Evolutionary conservation across 2,888 invertebrate genomes (phyloP).

Genomic region (Ormyrus rosae): DNA sequence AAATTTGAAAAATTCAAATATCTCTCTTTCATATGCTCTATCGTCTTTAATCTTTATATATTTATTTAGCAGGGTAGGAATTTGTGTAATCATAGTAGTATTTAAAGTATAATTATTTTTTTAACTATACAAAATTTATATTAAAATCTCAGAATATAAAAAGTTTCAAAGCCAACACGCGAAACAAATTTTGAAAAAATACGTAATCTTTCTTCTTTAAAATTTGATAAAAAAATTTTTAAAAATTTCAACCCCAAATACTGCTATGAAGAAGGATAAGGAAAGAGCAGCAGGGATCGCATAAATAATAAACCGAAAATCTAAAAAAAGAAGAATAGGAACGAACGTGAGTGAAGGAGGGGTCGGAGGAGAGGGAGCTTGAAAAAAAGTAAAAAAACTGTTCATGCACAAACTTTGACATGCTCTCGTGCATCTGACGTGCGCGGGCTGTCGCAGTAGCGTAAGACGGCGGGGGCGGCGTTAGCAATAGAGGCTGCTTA

Average conservation of each 20-base stretch:
- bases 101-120: background rate
- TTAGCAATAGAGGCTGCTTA: conserved; percentile 77
- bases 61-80: conserved; percentile 1
- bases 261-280: too few relatives aligned
- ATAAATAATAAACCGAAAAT: too few relatives aligned
- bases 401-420: conserved; percentile 78
- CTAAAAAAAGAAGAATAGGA: conserved; percentile 45
- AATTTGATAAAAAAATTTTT: too few relatives aligned
- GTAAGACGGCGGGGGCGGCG: conserved; percentile 80
- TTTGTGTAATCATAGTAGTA: background rate
- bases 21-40: too few relatives aligned
- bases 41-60: background rate
- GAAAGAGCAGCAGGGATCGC: too few relatives aligned
- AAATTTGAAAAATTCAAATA: too few relatives aligned
- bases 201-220: background rate
- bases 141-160: too few relatives aligned
- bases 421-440: conserved; percentile 76
- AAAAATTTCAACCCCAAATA: too few relatives aligned
- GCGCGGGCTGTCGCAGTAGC: conserved; percentile 78
- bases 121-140: too few relatives aligned
- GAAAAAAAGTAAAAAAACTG: conserved; percentile 65
- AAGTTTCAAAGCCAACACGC: too few relatives aligned
- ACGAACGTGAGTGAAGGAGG: conserved; percentile 55
- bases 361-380: conserved; percentile 8
- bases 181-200: too few relatives aligned